Conservation (phyloP, 2,113 vertebrate genomes). For the Aythya baeri region DNA sequence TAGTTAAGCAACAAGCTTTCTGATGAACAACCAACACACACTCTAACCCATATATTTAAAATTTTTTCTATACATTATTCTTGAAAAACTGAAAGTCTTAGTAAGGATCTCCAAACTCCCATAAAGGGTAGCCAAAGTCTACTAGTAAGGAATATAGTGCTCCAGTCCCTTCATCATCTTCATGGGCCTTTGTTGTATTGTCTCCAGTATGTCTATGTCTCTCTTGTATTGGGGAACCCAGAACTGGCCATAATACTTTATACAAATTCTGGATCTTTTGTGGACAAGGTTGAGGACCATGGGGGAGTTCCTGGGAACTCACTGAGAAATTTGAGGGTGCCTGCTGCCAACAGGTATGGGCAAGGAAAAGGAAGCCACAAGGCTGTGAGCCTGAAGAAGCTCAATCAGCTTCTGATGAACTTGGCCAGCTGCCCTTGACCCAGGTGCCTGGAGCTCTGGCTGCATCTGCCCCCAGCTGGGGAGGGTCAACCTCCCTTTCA, state of each 20-base stretch:
- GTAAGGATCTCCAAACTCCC: not conserved
- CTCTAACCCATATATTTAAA: not conserved
- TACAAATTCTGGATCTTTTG: not conserved
- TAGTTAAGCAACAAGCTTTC: not conserved
- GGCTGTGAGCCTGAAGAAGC: not conserved
- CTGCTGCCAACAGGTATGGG: not conserved
- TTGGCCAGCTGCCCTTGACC: not conserved
- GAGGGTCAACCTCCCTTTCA: not conserved
- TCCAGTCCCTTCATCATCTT: not conserved
- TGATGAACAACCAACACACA: not conserved
- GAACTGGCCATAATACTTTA: not conserved
- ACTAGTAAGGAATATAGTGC: not conserved
- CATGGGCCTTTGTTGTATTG: not conserved
- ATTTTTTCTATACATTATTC: not conserved
- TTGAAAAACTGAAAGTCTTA: not conserved
- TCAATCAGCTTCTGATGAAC: not conserved
- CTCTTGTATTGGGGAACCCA: not conserved
- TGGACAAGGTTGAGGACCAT: not conserved
- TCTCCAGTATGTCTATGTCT: not conserved
- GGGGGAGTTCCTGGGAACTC: not conserved
- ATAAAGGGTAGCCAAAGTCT: not conserved
- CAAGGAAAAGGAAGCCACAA: not conserved
- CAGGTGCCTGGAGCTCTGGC: not conserved
- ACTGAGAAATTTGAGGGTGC: not conserved
- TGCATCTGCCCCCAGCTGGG: not conserved